phyloP scores from a whole-genome alignment of 2,888 invertebrate genomes.

The Phaedon cochleariae region DNA sequence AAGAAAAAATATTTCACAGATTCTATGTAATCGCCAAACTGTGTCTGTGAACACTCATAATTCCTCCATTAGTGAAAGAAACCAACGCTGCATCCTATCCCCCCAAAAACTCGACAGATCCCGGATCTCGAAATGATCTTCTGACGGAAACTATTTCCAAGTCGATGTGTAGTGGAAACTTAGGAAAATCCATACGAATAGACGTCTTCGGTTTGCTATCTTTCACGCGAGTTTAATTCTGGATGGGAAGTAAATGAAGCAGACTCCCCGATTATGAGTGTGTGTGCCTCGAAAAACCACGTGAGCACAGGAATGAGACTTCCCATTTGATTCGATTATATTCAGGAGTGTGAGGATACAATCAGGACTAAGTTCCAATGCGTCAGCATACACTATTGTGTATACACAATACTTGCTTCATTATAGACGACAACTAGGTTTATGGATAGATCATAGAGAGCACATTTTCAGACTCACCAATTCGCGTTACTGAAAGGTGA shows the following conservation, averaged over 20 bases:
- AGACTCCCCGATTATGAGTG: constrained; percentile 47
- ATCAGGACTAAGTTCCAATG: neutral
- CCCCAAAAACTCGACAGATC: constrained; percentile 39
- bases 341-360: neutral
- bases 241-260: constrained; percentile 56
- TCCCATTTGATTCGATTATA: constrained; percentile 3
- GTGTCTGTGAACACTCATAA: constrained; percentile 38
- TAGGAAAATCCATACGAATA: constrained; percentile 59
- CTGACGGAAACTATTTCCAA: constrained; percentile 51
- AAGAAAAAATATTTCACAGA: neutral
- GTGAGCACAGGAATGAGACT: neutral
- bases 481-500: no score
- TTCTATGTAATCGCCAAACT: neutral
- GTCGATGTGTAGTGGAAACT: constrained; percentile 54
- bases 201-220: constrained; percentile 59
- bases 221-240: constrained; percentile 60
- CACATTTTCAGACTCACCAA: no score
- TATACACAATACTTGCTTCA: no score
- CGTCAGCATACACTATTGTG: no score
- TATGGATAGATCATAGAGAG: no score
- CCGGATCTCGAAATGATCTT: constrained; percentile 32
- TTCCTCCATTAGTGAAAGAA: constrained; percentile 49
- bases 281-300: constrained; percentile 10
- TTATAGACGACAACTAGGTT: no score
- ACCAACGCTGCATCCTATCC: constrained; percentile 37